Conservation (phyloP, 2,797 vertebrate genomes). For the Channallabes apus region DNA sequence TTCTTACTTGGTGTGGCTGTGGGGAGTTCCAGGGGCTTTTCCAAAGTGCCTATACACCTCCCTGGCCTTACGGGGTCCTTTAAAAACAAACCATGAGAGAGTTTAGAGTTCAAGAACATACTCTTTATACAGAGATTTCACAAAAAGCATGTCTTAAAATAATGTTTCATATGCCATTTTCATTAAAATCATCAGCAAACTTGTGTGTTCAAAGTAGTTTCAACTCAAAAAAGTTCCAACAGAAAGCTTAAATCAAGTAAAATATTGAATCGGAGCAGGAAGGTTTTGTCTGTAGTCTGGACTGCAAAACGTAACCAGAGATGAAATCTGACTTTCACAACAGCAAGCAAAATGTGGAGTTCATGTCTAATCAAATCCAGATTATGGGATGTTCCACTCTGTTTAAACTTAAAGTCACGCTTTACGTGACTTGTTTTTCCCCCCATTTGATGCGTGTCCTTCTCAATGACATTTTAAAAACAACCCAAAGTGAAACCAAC, state of each 20-base stretch:
- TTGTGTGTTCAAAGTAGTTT: not conserved
- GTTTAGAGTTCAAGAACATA: not conserved
- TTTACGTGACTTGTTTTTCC: no score
- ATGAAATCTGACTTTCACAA: not conserved
- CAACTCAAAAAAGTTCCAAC: not conserved
- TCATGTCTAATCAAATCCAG: not conserved
- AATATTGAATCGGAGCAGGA: not conserved
- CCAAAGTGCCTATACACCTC: slow-evolving; percentile 93
- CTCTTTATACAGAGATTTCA: not conserved
- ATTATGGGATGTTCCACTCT: not conserved
- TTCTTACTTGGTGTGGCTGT: slow-evolving; percentile 91
- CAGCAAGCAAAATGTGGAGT: not conserved
- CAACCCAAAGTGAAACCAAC: not conserved
- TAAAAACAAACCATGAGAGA: not conserved
- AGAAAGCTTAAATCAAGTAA: no score
- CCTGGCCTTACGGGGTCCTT: slow-evolving; percentile 89
- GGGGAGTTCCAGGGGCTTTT: slow-evolving; percentile 89
- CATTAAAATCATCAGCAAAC: not conserved
- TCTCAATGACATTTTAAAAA: no score
- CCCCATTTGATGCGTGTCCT: not conserved
- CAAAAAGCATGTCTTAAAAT: not conserved
- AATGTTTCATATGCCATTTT: not conserved
- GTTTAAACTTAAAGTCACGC: no score
- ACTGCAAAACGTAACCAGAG: not conserved
- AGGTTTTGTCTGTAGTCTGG: not conserved